phyloP scores from a whole-genome alignment of 2,888 invertebrate genomes.

The Oegoconia quadripuncta region DNA sequence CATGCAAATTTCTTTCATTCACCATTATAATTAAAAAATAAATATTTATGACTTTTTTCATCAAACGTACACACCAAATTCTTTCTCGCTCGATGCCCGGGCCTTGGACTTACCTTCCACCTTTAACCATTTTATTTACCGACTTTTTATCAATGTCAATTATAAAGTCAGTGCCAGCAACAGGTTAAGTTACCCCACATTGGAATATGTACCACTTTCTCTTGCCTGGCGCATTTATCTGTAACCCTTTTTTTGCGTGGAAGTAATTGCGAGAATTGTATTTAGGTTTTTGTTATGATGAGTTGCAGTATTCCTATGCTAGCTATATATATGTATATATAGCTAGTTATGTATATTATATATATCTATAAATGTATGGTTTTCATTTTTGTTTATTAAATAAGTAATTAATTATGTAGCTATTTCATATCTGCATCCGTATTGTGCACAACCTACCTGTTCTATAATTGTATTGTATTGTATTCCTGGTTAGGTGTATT shows the following conservation, averaged over 20 bases:
- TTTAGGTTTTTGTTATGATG: constrained; percentile 1
- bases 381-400: no score
- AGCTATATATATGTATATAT: no score
- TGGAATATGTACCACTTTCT: constrained; percentile 41
- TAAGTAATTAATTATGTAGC: no score
- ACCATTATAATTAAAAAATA: no score
- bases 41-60: not conserved
- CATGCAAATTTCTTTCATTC: no score
- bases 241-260: not conserved
- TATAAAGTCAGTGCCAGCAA: constrained; percentile 46
- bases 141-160: constrained; percentile 50
- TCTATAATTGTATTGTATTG: no score
- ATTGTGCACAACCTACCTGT: no score
- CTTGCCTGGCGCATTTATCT: constrained; percentile 20
- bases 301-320: no score
- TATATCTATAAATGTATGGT: no score
- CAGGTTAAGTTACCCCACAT: constrained; percentile 33
- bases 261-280: not conserved
- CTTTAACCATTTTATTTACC: constrained; percentile 28
- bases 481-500: no score
- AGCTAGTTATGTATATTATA: no score
- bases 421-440: no score
- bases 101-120: constrained; percentile 25
- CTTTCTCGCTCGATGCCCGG: not conserved
- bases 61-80: constrained; percentile 4